Evolutionary conservation across 2,888 invertebrate species (phyloP).

Genomic region (Petrolisthes manimaculis): DNA sequence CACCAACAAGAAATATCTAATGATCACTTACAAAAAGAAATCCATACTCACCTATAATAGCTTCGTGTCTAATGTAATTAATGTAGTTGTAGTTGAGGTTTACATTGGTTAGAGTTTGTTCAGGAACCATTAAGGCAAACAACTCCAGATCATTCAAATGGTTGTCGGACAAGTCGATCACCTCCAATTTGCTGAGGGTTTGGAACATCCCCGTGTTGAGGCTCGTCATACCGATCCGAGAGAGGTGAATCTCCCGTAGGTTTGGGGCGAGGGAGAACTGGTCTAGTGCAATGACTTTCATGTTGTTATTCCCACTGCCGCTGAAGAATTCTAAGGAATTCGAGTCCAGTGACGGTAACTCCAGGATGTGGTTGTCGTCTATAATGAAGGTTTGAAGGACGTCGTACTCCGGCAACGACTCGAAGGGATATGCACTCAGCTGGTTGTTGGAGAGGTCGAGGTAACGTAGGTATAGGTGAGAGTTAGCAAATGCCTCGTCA

Average conservation of each 20-base stretch:
- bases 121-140: not conserved
- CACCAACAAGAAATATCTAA: not conserved
- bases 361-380: slow-evolving; percentile 13
- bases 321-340: slow-evolving; percentile 15
- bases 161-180: slow-evolving; percentile 18
- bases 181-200: not conserved
- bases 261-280: not conserved
- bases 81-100: slow-evolving; percentile 17
- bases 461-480: not conserved
- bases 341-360: not conserved
- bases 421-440: slow-evolving; percentile 7
- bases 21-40: not conserved
- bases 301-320: slow-evolving; percentile 5
- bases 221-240: not conserved
- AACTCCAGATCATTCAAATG: not conserved
- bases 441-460: slow-evolving; percentile 29
- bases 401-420: not conserved
- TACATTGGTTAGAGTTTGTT: not conserved
- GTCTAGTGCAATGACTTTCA: not conserved
- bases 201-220: not conserved
- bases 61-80: not conserved
- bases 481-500: slow-evolving; percentile 27
- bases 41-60: slow-evolving; percentile 11
- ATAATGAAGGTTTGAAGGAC: not conserved
- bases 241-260: slow-evolving; percentile 25